Evolutionary conservation across 2,888 invertebrate genomes (phyloP).

Genomic region (Lapara coniferarum): DNA sequence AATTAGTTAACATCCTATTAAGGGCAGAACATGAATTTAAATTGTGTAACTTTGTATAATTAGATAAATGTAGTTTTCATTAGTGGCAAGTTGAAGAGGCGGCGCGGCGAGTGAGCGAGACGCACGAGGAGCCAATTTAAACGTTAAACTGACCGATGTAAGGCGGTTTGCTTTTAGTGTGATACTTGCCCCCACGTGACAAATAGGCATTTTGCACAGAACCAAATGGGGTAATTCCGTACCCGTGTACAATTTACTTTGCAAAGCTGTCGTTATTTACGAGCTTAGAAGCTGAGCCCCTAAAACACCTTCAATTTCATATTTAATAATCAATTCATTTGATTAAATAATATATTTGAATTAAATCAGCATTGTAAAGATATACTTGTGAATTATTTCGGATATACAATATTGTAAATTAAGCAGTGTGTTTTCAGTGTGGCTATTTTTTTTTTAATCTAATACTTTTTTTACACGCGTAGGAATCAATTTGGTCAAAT

Average conservation of each 20-base stretch:
- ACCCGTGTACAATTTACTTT: neutral
- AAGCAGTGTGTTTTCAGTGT: too few relatives aligned
- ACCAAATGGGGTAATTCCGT: neutral
- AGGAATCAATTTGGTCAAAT: too few relatives aligned
- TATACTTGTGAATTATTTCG: too few relatives aligned
- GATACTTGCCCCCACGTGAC: neutral
- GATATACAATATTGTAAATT: too few relatives aligned
- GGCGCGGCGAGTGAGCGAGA: neutral
- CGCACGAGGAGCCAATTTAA: neutral
- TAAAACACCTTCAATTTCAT: neutral
- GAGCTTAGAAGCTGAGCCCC: neutral
- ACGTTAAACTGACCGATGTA: slow-evolving; percentile 16
- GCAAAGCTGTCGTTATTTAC: neutral
- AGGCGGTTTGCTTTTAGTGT: slow-evolving; percentile 11
- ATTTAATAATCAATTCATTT: too few relatives aligned
- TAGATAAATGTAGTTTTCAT: slow-evolving; percentile 33
- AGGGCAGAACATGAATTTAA: slow-evolving; percentile 32
- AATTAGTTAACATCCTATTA: slow-evolving; percentile 33
- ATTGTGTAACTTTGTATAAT: slow-evolving; percentile 32
- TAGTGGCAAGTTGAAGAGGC: slow-evolving; percentile 17
- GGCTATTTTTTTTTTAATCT: neutral
- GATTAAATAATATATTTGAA: too few relatives aligned
- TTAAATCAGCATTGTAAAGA: too few relatives aligned
- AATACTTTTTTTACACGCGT: too few relatives aligned
- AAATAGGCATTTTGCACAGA: slow-evolving; percentile 1